phyloP scores from a whole-genome alignment of 2,113 vertebrate species.

The Danionella cerebrum region DNA sequence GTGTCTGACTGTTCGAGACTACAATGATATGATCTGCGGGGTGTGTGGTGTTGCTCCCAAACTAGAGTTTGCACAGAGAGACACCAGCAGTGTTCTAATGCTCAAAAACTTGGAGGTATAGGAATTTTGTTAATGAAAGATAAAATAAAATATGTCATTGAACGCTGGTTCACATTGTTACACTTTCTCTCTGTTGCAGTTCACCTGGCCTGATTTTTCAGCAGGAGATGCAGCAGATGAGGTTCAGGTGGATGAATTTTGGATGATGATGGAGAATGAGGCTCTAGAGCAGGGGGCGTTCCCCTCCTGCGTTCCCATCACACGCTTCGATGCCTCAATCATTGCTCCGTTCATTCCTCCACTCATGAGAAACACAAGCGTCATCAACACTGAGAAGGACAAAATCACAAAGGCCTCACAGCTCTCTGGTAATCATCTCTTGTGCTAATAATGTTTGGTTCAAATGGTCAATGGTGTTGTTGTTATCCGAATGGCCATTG shows the following conservation, averaged over 20 bases:
- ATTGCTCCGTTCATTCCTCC: conserved; percentile 93
- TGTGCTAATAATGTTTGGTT: too few species aligned
- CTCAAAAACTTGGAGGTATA: conserved; percentile 88
- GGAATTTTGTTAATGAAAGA: too few species aligned
- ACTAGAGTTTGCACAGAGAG: conserved; percentile 83
- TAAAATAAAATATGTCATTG: too few species aligned
- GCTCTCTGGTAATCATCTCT: too few species aligned
- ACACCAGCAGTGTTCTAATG: conserved; percentile 73
- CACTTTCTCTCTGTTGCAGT: conserved; percentile 66
- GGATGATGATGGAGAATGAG: conserved; percentile 94
- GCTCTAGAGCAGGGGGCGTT: conserved; percentile 92
- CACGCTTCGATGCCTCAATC: conserved; percentile 92
- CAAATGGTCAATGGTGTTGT: too few species aligned
- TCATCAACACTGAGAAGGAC: conserved; percentile 93
- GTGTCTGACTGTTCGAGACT: conserved; percentile 88
- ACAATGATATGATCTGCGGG: conserved; percentile 98
- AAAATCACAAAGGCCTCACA: conserved; percentile 62
- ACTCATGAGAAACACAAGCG: conserved; percentile 79
- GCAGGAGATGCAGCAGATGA: conserved; percentile 78
- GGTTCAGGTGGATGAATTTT: conserved; percentile 93
- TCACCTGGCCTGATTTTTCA: conserved; percentile 89
- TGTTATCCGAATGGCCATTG: too few species aligned
- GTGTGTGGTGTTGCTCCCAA: conserved; percentile 91
- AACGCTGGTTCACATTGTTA: not conserved
- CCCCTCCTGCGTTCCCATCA: conserved; percentile 86